Conservation (phyloP, 2,113 vertebrate species). For the Nesoenas mayeri region DNA sequence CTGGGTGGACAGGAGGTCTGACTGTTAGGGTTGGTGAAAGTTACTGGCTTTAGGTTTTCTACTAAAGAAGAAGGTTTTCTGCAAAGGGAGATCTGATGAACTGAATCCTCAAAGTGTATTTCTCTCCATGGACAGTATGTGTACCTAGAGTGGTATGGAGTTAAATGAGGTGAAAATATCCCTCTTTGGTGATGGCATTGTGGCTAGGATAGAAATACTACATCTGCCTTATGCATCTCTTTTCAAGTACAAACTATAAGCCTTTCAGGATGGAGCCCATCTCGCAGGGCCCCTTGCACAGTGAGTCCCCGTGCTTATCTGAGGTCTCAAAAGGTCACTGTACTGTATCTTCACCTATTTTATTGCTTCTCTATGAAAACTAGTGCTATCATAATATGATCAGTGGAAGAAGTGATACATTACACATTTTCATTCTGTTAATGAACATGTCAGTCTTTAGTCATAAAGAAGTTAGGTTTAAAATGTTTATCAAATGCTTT, state of each 20-base stretch:
- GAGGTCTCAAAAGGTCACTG: background rate
- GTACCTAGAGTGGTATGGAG: background rate
- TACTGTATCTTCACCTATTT: background rate
- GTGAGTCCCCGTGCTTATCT: background rate
- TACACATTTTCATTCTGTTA: background rate
- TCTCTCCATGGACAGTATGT: background rate
- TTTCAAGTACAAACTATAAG: background rate
- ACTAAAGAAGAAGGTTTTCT: background rate
- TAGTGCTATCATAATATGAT: background rate
- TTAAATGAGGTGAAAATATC: background rate
- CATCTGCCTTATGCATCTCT: background rate
- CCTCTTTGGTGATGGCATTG: background rate
- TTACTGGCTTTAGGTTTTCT: background rate
- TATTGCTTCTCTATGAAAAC: background rate
- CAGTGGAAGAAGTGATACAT: background rate
- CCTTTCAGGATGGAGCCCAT: background rate
- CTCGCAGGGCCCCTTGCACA: background rate
- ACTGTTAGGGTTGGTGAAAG: background rate
- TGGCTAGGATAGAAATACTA: background rate
- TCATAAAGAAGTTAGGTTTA: constrained; percentile 1
- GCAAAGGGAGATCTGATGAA: background rate
- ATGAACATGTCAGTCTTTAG: background rate
- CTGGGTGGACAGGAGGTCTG: background rate
- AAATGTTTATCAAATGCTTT: constrained; percentile 6
- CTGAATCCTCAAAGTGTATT: background rate